Base-by-base conservation (phyloP, 2,888 invertebrate genomes). In the Lasioglossum zephyrum region DNA sequence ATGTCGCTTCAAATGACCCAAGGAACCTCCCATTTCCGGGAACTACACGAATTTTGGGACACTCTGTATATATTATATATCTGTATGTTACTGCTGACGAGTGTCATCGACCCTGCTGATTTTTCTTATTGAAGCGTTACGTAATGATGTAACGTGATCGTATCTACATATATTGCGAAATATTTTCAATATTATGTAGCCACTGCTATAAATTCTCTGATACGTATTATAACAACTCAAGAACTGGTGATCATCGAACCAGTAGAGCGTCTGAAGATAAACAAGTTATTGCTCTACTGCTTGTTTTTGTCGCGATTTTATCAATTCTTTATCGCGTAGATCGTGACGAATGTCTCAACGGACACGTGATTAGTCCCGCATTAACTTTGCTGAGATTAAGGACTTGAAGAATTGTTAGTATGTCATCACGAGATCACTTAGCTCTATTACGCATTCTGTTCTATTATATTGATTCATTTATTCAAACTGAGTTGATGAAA, bases 21-120 rank as follows among this genome's bases (percentile, higher is more conserved):
- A 31, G 31, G 31, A 31, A 31, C 31, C 31, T 31, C 31, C 31
- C 31, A 31, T 31, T 31, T 31, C 31, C 0, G 0, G 31, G 31
- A 31, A 31, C 0, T 31, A 31, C 31, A 31, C 31, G 31, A 31
- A 36, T 36, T 36, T 36, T 36, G 36, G 2, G 3, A 39, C 39
- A 39, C 0, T 1, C 41, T 41, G 41, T 41, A 41, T 8, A 41
- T 41, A 41, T 8, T 8, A 47, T 18, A 47, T 49, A 49, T 18
- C 5, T 49, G 16, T 31, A 16, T 31, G 8, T 63, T 26, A 26
- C 39, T 53, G n/a, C 53, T 36, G 13, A 39, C 36, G 36, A 36
- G 39, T 53, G 73, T n/a, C 73, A 74, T 74, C 53, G 16, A 22
- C 16, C 53, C n/a, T 49, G 73, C 22, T 39, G 73, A 53, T 74